Base-by-base conservation (phyloP, 2,888 invertebrate species). In the Ellobium chinense region DNA sequence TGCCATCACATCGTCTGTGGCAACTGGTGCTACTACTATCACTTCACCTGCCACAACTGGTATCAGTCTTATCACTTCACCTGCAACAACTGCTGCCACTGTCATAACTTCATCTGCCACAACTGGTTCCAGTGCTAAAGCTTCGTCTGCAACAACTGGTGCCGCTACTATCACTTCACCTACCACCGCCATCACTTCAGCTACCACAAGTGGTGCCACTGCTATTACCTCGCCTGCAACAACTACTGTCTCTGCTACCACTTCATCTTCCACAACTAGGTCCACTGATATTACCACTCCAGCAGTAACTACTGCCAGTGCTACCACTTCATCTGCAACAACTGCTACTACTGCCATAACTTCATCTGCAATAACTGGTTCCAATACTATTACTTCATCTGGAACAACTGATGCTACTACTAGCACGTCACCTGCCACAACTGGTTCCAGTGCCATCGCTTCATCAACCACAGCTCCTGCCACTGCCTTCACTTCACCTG, bases 1-100 rank as follows among this genome's bases (percentile, higher is more conserved):
- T 69, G 70, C 81, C 39, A 78, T 66, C 78, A 68, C 74, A 73
- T 66, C 83, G 58, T 39, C 83, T 68, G 66, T 74, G 60, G 73
- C 80, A 34, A 68, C 73, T 46, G 56, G 77, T 79, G 37, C 68
- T 78, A 36, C 46, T 39, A 69, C 69, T 69, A 18, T 69, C 80
- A 54, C 78, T 79, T 18, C 27, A 18, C 12, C 21, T 34, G 21
- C 31, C 29, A 34, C 36, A 27, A 31, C 31, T 65, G 31, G 27
- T 34, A 34, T 27, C 27, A 65, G 27, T 65, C 14, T 27, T 65
- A 34, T 31, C 29, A 34, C 65, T 34, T 14, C 36, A 18, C n/a
- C 65, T 65, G 27, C 36, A 27, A 21, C 65, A 27, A 21, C 65
- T 14, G 14, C 46, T 39, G 37, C 36, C 37, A n/a, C 46, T 37